Percentiles rank a stretch among this genome's conserved stretches.
Evolutionary conservation across 2,888 invertebrate genomes (phyloP).

Genomic region (Mythimna ferrago): DNA sequence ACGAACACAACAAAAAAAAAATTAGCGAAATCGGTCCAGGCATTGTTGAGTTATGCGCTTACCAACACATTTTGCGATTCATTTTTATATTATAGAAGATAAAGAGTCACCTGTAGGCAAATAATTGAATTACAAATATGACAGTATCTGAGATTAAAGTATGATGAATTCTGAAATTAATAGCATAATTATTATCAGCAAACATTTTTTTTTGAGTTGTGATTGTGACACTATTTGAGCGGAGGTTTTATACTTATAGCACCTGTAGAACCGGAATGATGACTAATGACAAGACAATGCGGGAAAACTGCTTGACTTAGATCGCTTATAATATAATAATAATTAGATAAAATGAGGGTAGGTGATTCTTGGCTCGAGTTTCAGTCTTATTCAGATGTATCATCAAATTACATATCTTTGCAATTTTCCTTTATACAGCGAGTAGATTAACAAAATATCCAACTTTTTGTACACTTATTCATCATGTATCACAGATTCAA

Average conservation of each 20-base stretch:
- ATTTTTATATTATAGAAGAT: too few relatives aligned
- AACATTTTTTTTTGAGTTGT: too few relatives aligned
- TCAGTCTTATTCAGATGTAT: slow-evolving; percentile 12
- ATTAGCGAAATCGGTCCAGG: too few relatives aligned
- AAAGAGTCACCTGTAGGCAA: too few relatives aligned
- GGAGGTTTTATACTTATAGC: neutral
- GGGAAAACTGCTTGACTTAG: slow-evolving; percentile 19
- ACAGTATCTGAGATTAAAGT: too few relatives aligned
- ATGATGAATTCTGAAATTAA: too few relatives aligned
- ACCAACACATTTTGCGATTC: too few relatives aligned
- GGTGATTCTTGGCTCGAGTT: neutral
- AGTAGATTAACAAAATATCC: slow-evolving; percentile 1
- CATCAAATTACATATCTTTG: slow-evolving; percentile 24
- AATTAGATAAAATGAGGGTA: slow-evolving; percentile 9
- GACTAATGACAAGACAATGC: slow-evolving; percentile 27
- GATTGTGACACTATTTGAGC: too few relatives aligned
- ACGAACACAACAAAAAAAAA: too few relatives aligned
- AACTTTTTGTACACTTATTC: neutral
- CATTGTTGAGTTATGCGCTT: too few relatives aligned
- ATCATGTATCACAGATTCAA: neutral
- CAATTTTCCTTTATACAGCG: slow-evolving; percentile 15
- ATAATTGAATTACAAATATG: too few relatives aligned
- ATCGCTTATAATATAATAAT: slow-evolving; percentile 8
- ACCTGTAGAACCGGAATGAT: neutral
- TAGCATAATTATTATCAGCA: too few relatives aligned